Conservation (phyloP, 2,888 invertebrate species). For the Neelides folsomi region DNA sequence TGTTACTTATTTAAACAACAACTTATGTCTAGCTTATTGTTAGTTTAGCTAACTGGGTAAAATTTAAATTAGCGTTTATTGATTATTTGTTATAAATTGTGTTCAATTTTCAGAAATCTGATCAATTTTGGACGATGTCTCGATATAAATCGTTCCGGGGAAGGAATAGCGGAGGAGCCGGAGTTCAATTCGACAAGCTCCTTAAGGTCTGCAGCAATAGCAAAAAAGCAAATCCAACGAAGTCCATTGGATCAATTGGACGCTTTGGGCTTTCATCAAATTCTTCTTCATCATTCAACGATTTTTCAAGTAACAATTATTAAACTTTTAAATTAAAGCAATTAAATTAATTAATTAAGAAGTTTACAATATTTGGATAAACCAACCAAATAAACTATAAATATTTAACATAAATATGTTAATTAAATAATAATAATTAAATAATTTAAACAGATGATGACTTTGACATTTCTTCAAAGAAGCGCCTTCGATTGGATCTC, state of each 20-base stretch:
- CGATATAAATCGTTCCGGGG: slow-evolving; percentile 27
- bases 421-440: no score
- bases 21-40: no score
- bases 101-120: no score
- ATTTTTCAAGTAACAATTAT: slow-evolving; percentile 2
- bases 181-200: slow-evolving; percentile 49
- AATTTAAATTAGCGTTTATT: no score
- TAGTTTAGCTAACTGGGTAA: no score
- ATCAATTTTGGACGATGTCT: slow-evolving; percentile 19
- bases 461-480: not conserved
- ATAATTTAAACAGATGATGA: no score
- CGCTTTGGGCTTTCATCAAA: slow-evolving; percentile 83
- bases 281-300: slow-evolving; percentile 42
- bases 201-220: slow-evolving; percentile 68
- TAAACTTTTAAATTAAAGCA: no score
- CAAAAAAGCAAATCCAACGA: slow-evolving; percentile 40
- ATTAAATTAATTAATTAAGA: not conserved
- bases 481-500: slow-evolving; percentile 2
- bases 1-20: no score
- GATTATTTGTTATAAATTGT: not conserved
- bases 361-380: not conserved
- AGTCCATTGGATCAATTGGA: slow-evolving; percentile 76
- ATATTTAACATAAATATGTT: no score
- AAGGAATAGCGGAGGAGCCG: slow-evolving; percentile 25
- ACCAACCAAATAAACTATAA: no score